Conservation (phyloP, 2,888 invertebrate genomes). For the Leucania comma region DNA sequence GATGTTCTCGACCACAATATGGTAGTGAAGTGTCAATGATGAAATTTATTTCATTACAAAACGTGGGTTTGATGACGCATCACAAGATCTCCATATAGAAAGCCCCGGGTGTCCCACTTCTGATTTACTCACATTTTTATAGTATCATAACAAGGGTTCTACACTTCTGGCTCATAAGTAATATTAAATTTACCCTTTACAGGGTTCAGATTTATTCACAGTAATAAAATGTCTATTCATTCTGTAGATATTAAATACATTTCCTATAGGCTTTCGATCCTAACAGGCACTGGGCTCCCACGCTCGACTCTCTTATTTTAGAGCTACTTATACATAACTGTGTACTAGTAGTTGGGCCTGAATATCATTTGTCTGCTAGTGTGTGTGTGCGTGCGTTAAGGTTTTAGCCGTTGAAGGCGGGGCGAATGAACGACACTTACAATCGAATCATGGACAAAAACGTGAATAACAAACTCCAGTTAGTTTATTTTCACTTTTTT, state of each 20-base stretch:
- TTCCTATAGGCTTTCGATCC: slow-evolving; percentile 34
- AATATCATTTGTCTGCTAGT: slow-evolving; percentile 20
- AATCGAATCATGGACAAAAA: slow-evolving; percentile 20
- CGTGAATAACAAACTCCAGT: slow-evolving; percentile 22
- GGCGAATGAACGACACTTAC: slow-evolving; percentile 14
- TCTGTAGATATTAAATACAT: slow-evolving; percentile 41
- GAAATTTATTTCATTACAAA: slow-evolving; percentile 53
- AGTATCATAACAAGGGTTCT: slow-evolving; percentile 41
- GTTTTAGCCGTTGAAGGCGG: slow-evolving; percentile 3
- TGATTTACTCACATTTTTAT: slow-evolving; percentile 39
- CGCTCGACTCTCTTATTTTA: slow-evolving; percentile 40
- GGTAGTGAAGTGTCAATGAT: slow-evolving; percentile 51
- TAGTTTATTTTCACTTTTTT: neutral
- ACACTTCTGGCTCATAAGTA: slow-evolving; percentile 19
- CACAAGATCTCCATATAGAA: slow-evolving; percentile 57
- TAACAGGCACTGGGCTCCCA: slow-evolving; percentile 51
- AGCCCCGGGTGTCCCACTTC: slow-evolving; percentile 34
- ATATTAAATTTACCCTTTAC: too few species aligned
- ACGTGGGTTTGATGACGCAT: slow-evolving; percentile 54
- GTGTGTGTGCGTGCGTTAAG: slow-evolving; percentile 10
- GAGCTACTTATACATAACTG: slow-evolving; percentile 23
- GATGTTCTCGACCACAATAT: slow-evolving; percentile 42
- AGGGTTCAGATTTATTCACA: slow-evolving; percentile 50
- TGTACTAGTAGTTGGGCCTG: slow-evolving; percentile 27
- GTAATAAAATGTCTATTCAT: slow-evolving; percentile 52